Percentiles rank a stretch among this genome's conserved stretches.
Evolutionary conservation across 2,888 invertebrate genomes (phyloP).

Genomic region (Seira ritae): DNA sequence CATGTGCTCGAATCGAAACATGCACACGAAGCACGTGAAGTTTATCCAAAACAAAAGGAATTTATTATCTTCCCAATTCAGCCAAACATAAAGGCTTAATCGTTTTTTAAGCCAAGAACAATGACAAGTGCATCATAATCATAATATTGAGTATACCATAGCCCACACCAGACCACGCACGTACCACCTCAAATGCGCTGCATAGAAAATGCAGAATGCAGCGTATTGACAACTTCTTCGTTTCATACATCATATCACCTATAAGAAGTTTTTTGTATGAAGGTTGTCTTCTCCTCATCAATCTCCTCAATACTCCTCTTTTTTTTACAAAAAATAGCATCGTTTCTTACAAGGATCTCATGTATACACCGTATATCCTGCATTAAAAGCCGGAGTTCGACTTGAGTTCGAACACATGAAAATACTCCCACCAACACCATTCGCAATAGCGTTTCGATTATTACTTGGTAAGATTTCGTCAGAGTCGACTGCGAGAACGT

Average conservation of each 20-base stretch:
- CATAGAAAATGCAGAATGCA: neutral
- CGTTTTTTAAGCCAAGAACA: neutral
- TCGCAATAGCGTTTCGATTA: too few species aligned
- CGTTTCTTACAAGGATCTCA: neutral
- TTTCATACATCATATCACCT: neutral
- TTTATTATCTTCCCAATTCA: neutral
- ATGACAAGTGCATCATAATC: conserved; percentile 1
- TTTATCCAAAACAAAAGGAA: conserved; percentile 11
- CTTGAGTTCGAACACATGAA: neutral
- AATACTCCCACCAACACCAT: too few species aligned
- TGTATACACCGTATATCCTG: neutral
- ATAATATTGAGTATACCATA: neutral
- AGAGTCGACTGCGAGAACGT: neutral
- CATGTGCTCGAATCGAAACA: conserved; percentile 30
- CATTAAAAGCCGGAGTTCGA: neutral
- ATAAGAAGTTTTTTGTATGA: neutral
- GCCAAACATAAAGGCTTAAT: neutral
- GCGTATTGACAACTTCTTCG: neutral
- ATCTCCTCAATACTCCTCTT: neutral
- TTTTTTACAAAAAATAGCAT: neutral
- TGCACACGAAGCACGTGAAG: neutral
- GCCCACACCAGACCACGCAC: too few species aligned
- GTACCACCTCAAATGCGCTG: neutral
- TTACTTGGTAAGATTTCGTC: neutral
- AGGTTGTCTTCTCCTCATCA: conserved; percentile 4